These are phyloP conservation scores for Lates japonicus DNA, from an alignment of 2,797 vertebrate species.

Conservation along the genomic window DNA sequence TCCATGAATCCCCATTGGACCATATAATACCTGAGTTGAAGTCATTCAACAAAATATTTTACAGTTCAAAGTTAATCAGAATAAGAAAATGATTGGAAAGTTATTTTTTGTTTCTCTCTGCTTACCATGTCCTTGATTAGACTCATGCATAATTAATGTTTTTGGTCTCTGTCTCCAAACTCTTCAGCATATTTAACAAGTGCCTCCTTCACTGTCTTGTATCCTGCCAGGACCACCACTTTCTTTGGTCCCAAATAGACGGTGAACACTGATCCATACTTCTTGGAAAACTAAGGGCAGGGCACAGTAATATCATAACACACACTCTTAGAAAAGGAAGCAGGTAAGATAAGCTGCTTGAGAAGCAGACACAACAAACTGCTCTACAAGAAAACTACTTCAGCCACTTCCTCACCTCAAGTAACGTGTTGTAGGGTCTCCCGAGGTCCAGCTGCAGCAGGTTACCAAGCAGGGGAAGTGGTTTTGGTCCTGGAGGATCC, in stretches of 20 bases:
- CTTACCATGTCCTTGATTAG: constrained; percentile 43
- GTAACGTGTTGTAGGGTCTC: constrained; percentile 54
- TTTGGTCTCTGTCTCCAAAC: constrained; percentile 52
- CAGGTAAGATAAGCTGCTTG: no score
- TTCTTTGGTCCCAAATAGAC: constrained; percentile 53
- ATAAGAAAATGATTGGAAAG: no score
- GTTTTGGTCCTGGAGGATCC: constrained; percentile 77
- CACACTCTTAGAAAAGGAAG: no score
- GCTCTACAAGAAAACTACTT: no score
- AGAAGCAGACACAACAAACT: not conserved
- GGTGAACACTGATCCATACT: constrained; percentile 66
- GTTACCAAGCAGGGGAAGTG: constrained; percentile 81
- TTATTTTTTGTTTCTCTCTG: no score
- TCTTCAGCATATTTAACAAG: constrained; percentile 45
- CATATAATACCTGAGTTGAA: constrained; percentile 46
- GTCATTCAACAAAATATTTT: no score
- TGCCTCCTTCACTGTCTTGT: constrained; percentile 68
- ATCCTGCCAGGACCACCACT: constrained; percentile 67
- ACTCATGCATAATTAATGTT: fast-evolving
- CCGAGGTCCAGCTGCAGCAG: constrained; percentile 74
- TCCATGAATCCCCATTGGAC: constrained; percentile 61
- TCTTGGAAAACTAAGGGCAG: constrained; percentile 53
- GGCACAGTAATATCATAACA: not conserved
- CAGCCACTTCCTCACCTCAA: constrained; percentile 49
- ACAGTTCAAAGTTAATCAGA: no score